Conservation (phyloP, 2,888 invertebrate genomes). For the Epistrophe eligans region DNA sequence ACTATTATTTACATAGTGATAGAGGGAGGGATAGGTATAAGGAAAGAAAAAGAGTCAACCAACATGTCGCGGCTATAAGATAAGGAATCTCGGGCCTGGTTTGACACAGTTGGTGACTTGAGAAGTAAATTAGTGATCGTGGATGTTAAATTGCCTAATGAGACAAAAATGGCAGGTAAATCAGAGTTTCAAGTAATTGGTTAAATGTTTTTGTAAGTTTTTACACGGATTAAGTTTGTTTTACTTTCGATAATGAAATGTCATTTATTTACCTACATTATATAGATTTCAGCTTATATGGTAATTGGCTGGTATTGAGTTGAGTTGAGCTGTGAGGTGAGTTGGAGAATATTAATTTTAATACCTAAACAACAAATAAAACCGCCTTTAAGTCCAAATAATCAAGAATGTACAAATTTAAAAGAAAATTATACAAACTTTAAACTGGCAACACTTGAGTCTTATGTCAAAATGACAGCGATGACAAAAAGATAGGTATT, state of each 20-base stretch:
- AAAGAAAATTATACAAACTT: background rate
- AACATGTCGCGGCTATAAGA: constrained; percentile 65
- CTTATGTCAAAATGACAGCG: background rate
- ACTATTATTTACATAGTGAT: background rate
- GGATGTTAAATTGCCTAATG: constrained; percentile 74
- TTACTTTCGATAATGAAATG: constrained; percentile 73
- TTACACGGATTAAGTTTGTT: constrained; percentile 71
- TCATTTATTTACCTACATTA: constrained; percentile 25
- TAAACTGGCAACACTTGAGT: background rate
- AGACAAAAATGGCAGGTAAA: constrained; percentile 72
- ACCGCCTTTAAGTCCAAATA: too few relatives aligned
- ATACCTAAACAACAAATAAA: too few relatives aligned
- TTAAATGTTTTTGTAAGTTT: constrained; percentile 65
- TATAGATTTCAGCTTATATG: background rate
- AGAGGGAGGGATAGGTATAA: background rate
- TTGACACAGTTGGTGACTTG: constrained; percentile 72
- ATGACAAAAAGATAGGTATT: background rate
- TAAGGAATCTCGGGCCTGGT: constrained; percentile 68
- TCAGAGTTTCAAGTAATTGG: constrained; percentile 73
- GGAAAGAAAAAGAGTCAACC: constrained; percentile 6
- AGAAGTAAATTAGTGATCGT: constrained; percentile 76
- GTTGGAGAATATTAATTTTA: background rate
- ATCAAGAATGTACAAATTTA: background rate
- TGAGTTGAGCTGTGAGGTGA: too few relatives aligned
- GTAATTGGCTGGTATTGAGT: too few relatives aligned